Evolutionary conservation across 2,113 vertebrate species (phyloP), one percentile per base, ranked within the genome.

Genomic region (Butorides virescens): DNA sequence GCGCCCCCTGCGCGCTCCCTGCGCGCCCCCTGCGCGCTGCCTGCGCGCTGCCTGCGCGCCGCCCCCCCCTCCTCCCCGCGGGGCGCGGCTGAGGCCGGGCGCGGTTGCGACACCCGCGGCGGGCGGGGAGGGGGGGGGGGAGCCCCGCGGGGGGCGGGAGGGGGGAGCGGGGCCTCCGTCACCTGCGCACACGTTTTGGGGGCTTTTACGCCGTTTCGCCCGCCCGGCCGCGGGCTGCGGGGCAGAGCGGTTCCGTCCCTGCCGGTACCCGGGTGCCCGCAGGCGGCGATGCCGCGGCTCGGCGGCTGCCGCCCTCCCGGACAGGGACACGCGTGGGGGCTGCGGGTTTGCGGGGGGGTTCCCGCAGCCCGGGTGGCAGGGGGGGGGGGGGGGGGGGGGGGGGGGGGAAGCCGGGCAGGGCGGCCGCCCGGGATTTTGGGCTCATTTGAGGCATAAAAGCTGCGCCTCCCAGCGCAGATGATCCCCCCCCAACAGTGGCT

Each of bases 31-130:
- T 50, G 75, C 52, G 71, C 76, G 87, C 42, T 15, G 32, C 47
- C 63, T 44, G 59, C 93, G 56, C 91, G 56, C 56, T n/a, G 13
- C 73, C 65, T 20, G 61, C 68, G 37, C 29, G 65, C 80, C 53
- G 77, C n/a, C 73, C 39, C 44, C 36, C 18, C 34, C 11, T 11
- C 89, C 18, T 39, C 37, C 37, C 50, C 58, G 15, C 89, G 94
- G 88, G 81, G 92, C 53, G 76, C 92, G 52, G 85, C 81, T 76
- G 84, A 92, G 76, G 7, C 68, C 85, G 89, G 82, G 83, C 67
- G 86, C 92, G 74, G 79, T 66, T 92, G 83, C 75, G 77, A 80
- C 92, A 92, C 93, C 83, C 84, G 61, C 61, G 86, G 77, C 65
- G 95, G 93, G 86, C 29, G 81, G 79, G 89, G 26, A 39, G 37